Evolutionary conservation across 2,888 invertebrate species (phyloP), one percentile per base, ranked within the genome.

Genomic region (Scaptomyza polygonia): DNA sequence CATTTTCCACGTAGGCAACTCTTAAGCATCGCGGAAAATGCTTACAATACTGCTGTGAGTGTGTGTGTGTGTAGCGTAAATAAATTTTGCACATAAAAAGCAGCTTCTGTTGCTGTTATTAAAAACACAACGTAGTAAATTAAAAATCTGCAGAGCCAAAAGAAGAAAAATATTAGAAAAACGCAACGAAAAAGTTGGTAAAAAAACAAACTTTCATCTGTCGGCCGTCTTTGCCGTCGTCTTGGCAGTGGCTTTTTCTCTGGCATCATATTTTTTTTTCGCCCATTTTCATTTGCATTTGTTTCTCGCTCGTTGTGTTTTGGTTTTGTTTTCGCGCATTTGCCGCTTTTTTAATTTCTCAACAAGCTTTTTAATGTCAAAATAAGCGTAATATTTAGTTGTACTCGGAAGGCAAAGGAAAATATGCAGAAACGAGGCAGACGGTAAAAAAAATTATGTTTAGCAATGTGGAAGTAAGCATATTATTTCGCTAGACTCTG

Each of bases 351-450:
- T 78, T 83, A 78, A 78, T 83, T 78, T 79, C 80, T 72, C 77
- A 78, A 83, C 84, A 80, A 84, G 80, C 79, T 74, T 84, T 84
- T 80, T 80, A 81, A 80, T 75, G 85, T 80, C 82, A 84, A 80
- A 80, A 80, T 84, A 80, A 84, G 85, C 80, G 79, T 84, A 84
- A 81, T 80, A 77, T 84, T 80, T 84, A 57, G 63, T 80, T 80
- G 82, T 70, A 66, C 62, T 61, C 47, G 64, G 36, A 44, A 43
- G 57, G 48, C 21, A 48, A 44, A 29, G 39, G 32, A 16, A 57
- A 53, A 67, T 47, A 66, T 42, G 16, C 34, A 21, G 27, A 56
- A 36, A 21, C 36, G 6, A 34, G 9, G 40, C 61, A 63, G 32
- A 44, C 55, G 57, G n/a, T 42, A 53, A 44, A 47, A 54, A 54